Conservation (phyloP, 2,888 invertebrate genomes). For the Drosophila neoperkinsi region DNA sequence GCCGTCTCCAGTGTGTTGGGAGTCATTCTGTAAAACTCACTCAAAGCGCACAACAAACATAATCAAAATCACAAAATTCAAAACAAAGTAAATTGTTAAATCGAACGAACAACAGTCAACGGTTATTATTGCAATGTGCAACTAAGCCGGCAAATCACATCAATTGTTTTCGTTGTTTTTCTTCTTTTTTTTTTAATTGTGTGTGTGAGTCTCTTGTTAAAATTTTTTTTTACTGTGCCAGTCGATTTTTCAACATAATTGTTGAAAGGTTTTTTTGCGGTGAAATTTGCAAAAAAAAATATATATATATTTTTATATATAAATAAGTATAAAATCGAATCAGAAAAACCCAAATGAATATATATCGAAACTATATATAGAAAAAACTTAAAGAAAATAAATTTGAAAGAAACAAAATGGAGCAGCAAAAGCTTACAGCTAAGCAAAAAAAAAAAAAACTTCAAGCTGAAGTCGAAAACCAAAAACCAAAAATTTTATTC, state of each 20-base stretch:
- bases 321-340: neutral
- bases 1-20: conserved; percentile 47
- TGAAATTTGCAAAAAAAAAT: conserved; percentile 15
- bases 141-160: conserved; percentile 24
- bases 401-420: neutral
- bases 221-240: conserved; percentile 25
- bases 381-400: neutral
- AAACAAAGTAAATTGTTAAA: conserved; percentile 31
- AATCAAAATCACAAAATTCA: conserved; percentile 2
- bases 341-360: conserved; percentile 3
- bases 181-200: conserved; percentile 42
- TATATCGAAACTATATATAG: neutral
- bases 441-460: conserved; percentile 6
- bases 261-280: neutral
- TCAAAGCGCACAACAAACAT: conserved; percentile 10
- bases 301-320: neutral
- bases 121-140: conserved; percentile 24
- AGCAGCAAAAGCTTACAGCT: conserved; percentile 14
- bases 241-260: conserved; percentile 3
- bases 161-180: conserved; percentile 28
- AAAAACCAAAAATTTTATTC: conserved; percentile 24
- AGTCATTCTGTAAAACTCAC: conserved; percentile 28
- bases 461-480: conserved; percentile 1
- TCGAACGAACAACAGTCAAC: conserved; percentile 7
- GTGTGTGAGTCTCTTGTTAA: conserved; percentile 19